Evolutionary conservation across 53 echinoderm and acorn worm species (phyloP).

Genomic region (Pentamera pediparva): DNA sequence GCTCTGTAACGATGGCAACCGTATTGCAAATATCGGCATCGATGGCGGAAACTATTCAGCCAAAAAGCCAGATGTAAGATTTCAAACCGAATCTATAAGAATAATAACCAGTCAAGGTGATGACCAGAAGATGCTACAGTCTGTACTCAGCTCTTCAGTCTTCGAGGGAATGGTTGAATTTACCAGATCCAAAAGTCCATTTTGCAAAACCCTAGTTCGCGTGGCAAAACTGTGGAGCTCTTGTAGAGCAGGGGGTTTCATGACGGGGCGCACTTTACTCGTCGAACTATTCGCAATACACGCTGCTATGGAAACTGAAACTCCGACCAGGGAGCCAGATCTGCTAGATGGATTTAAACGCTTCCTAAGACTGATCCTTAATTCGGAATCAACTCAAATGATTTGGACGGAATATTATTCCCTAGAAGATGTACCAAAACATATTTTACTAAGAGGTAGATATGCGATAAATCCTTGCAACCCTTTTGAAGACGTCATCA

Average conservation of each 20-base stretch:
- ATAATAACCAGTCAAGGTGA: not conserved
- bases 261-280: not conserved
- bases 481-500: not conserved
- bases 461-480: not conserved
- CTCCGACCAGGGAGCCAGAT: not conserved
- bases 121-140: not conserved
- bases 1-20: not conserved
- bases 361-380: not conserved
- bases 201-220: not conserved
- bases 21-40: not conserved
- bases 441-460: not conserved
- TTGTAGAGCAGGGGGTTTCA: not conserved
- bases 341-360: not conserved
- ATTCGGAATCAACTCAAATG: not conserved
- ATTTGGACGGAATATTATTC: slow-evolving; percentile 18
- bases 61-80: not conserved
- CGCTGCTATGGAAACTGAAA: not conserved
- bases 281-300: slow-evolving; percentile 5
- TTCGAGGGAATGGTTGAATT: not conserved
- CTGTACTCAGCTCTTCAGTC: not conserved
- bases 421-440: not conserved
- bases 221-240: slow-evolving; percentile 4
- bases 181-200: slow-evolving; percentile 2
- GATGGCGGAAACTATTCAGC: too few species aligned
- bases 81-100: not conserved